A percentile compares a stretch with the other conserved stretches of the same genome.
These are phyloP conservation scores for Rhinichthys osculus DNA, from an alignment of 2,797 vertebrate species.

Conservation along the genomic window DNA sequence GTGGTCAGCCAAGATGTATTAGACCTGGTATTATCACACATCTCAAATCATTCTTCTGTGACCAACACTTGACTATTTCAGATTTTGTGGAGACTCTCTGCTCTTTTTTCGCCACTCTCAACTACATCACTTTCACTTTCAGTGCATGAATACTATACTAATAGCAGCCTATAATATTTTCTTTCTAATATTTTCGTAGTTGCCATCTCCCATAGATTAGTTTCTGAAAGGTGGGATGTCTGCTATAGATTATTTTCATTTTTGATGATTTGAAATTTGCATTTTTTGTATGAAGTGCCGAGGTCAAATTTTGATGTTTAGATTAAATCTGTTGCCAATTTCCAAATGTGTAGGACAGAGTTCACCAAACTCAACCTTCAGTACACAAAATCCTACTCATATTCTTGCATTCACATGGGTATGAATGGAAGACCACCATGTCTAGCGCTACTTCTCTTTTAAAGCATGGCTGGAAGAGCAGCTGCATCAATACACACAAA, in stretches of 20 bases:
- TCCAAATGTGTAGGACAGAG: not conserved
- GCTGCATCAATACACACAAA: not conserved
- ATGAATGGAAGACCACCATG: not conserved
- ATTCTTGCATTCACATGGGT: conserved; percentile 7
- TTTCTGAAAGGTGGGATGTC: too few relatives aligned
- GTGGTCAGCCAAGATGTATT: too few relatives aligned
- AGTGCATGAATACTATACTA: not conserved
- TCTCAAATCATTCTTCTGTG: too few relatives aligned
- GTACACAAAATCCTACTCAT: not conserved
- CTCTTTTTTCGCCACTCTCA: too few relatives aligned
- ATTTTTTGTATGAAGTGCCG: not conserved
- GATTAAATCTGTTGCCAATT: not conserved
- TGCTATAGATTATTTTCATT: not conserved
- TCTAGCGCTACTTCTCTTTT: not conserved
- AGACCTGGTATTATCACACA: too few relatives aligned
- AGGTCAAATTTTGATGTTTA: not conserved
- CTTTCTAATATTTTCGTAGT: too few relatives aligned
- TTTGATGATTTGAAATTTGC: not conserved
- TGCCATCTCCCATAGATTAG: too few relatives aligned
- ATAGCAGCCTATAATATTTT: too few relatives aligned
- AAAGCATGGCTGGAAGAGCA: not conserved
- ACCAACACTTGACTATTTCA: too few relatives aligned
- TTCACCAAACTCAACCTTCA: not conserved
- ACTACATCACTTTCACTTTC: not conserved
- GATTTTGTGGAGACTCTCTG: too few relatives aligned